Base-by-base conservation (phyloP, 2,888 invertebrate species). In the Ctena decussata region DNA sequence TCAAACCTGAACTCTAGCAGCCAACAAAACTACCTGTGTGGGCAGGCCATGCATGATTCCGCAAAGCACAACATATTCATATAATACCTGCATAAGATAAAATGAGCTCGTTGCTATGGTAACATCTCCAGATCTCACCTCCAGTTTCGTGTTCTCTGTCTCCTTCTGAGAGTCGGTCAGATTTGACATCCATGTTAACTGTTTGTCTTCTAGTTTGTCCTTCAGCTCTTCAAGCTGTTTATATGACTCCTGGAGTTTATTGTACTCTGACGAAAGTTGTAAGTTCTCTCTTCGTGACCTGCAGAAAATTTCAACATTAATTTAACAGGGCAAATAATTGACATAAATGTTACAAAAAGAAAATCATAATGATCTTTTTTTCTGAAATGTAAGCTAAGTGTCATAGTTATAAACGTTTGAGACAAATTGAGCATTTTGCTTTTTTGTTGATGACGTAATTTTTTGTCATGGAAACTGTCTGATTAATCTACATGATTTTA, bases 211-310 rank as follows among this genome's bases (percentile, higher is more conserved):
- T 77, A 96, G 92, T 84, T 94, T 94, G 24, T 93, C 93, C 88
- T 96, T 96, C 76, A 95, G 86, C 37, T 92, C 92, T 87, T 96
- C 95, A 69, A 96, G 91, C 80, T 95, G 93, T 39, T 92, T 89
- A 90, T 95, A 95, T 0, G 95, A 95, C 73, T 96, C 95, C 86
- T 95, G 94, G 35, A 96, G 92, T 75, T 94, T 93, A 90, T 93
- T 93, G 90, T 95, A 95, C 76, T 96, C 96, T 21, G 94, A 91
- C 72, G 94, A 93, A 83, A 96, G 90, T 80, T 95, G 93, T 11
- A 93, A 89, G 86, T 95, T 95, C 87, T 96, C 95, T 73, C 92
- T 92, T 39, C 95, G 90, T n/a, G 95, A 94, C 91, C 96, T 96
- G 89, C 1, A 85, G 78, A 37, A 77, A 44, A n/a, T n/a, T n/a